Conservation (phyloP, 2,797 vertebrate genomes). For the Tinamus major region DNA sequence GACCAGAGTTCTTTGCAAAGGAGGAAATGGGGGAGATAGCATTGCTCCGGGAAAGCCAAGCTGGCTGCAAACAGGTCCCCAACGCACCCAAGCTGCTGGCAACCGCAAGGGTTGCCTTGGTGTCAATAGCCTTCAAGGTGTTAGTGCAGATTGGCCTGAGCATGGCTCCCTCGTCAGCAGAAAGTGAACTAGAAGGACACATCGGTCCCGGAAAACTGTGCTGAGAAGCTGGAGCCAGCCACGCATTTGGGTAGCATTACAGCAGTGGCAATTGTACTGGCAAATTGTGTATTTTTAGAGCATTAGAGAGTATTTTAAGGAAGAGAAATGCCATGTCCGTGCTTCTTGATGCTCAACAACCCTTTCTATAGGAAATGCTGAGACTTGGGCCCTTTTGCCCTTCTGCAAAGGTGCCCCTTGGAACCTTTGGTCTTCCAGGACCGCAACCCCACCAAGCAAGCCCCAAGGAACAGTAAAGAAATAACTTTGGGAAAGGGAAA, state of each 20-base stretch:
- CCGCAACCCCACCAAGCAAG: fast-evolving
- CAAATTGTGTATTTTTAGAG: not conserved
- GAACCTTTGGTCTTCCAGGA: too few relatives aligned
- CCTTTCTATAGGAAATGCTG: too few relatives aligned
- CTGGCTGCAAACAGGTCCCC: fast-evolving
- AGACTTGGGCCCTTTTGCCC: too few relatives aligned
- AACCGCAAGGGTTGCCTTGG: not conserved
- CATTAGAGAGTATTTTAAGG: not conserved
- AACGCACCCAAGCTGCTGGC: fast-evolving
- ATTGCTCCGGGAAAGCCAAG: not conserved
- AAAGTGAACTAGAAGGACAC: not conserved
- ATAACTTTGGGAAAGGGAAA: not conserved
- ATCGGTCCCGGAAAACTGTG: too few relatives aligned
- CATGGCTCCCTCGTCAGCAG: not conserved
- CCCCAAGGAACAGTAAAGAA: fast-evolving
- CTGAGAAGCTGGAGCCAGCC: not conserved
- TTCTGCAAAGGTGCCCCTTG: too few relatives aligned
- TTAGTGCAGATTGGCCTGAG: not conserved
- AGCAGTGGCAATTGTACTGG: too few relatives aligned
- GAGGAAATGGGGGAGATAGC: too few relatives aligned
- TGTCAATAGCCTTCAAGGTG: not conserved
- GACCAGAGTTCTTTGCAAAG: fast-evolving
- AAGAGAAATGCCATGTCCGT: not conserved
- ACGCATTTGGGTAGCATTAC: not conserved
- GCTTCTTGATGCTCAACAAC: too few relatives aligned